Percentiles rank a stretch among this genome's conserved stretches.
phyloP scores from a whole-genome alignment of 2,888 invertebrate species.

The Acleris cristana region DNA sequence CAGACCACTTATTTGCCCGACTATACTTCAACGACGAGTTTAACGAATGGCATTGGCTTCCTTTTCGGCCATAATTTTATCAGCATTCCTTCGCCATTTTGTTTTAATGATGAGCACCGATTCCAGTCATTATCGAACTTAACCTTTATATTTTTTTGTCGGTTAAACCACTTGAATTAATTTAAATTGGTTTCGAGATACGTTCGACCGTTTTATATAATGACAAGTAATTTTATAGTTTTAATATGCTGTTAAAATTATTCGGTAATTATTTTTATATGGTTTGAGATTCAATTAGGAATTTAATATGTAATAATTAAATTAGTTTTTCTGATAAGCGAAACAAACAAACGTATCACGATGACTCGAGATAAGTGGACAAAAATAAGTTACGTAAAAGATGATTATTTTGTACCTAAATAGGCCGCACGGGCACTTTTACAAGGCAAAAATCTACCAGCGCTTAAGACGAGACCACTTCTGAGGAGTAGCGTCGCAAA shows the following conservation, averaged over 20 bases:
- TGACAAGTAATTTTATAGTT: constrained; percentile 23
- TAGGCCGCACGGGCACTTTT: too few species aligned
- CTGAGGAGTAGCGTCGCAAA: too few species aligned
- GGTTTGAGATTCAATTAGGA: too few species aligned
- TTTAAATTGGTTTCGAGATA: constrained; percentile 27
- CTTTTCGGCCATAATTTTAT: constrained; percentile 50
- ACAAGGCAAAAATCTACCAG: too few species aligned
- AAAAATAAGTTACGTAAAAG: too few species aligned
- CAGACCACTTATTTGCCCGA: too few species aligned
- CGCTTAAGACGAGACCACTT: too few species aligned
- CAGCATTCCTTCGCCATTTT: constrained; percentile 53
- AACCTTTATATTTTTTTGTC: constrained; percentile 34
- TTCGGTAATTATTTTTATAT: neutral
- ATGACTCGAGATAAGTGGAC: too few species aligned
- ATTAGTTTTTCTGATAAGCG: too few species aligned
- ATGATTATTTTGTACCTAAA: too few species aligned
- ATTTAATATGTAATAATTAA: too few species aligned
- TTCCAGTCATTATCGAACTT: constrained; percentile 46
- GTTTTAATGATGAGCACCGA: constrained; percentile 49
- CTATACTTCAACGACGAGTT: neutral
- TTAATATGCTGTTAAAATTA: neutral
- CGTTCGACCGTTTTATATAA: constrained; percentile 24
- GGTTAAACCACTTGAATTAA: constrained; percentile 22
- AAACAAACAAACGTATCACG: too few species aligned
- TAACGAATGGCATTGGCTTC: constrained; percentile 32